Percentiles rank a stretch among this genome's conserved stretches.
Evolutionary conservation across 2,797 vertebrate genomes (phyloP).

Genomic region (Galagoides demidoff): DNA sequence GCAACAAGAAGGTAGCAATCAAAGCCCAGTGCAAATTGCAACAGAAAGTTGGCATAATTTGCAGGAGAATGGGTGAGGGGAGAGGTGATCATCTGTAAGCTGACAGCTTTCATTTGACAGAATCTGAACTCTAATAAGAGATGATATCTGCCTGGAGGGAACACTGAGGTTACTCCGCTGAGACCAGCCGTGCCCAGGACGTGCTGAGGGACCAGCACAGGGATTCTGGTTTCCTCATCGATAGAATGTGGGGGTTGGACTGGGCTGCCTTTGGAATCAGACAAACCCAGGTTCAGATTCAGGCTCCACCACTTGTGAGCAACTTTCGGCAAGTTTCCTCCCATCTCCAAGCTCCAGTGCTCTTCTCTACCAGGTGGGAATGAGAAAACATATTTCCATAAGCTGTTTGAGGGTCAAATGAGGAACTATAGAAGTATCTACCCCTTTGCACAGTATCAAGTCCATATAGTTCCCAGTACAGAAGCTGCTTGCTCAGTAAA

Average conservation of each 20-base stretch:
- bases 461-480: background rate
- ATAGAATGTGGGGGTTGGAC: background rate
- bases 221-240: background rate
- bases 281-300: background rate
- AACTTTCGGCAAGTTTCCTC: background rate
- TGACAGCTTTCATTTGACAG: background rate
- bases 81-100: background rate
- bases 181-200: background rate
- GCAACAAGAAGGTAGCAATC: background rate
- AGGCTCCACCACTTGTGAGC: background rate
- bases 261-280: background rate
- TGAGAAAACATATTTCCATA: constrained; percentile 3
- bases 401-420: background rate
- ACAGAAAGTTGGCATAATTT: background rate
- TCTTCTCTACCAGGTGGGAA: background rate
- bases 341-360: background rate
- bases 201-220: background rate
- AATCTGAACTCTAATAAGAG: background rate
- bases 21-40: background rate
- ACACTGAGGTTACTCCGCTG: accelerated
- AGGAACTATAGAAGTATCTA: background rate
- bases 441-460: background rate
- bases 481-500: background rate
- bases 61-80: background rate
- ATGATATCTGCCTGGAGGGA: background rate